These are phyloP conservation scores for Dynastes tityus DNA, from an alignment of 2,888 invertebrate genomes.

Conservation along the genomic window DNA sequence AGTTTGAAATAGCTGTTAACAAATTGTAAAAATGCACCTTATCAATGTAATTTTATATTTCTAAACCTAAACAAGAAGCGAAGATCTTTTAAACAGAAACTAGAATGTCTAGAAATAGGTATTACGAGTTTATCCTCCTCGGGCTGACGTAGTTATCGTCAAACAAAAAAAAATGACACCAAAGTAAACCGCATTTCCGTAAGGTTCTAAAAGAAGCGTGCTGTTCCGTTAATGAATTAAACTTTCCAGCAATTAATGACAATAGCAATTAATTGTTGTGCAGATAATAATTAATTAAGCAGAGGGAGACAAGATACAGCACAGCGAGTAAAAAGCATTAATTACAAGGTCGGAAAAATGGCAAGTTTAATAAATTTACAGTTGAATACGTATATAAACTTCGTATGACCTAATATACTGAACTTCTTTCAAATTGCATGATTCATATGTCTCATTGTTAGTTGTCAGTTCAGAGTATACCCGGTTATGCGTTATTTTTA, in stretches of 20 bases:
- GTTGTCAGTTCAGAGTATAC: no score
- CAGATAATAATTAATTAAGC: constrained; percentile 9
- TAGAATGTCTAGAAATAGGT: no score
- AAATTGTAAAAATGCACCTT: no score
- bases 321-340: constrained; percentile 1
- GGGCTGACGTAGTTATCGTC: no score
- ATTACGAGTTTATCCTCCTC: no score
- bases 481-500: no score
- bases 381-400: not conserved
- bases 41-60: no score
- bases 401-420: not conserved
- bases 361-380: not conserved
- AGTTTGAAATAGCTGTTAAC: no score
- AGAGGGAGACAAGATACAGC: not conserved
- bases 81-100: no score
- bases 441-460: no score
- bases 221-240: constrained; percentile 4
- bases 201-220: not conserved
- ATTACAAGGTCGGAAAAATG: not conserved
- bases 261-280: constrained; percentile 11
- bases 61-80: no score
- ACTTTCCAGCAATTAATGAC: constrained; percentile 4
- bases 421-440: no score
- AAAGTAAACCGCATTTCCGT: not conserved
- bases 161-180: not conserved